These are phyloP conservation scores for Taenioides sp. DNA, from an alignment of 2,797 vertebrate species.

Conservation along the genomic window DNA sequence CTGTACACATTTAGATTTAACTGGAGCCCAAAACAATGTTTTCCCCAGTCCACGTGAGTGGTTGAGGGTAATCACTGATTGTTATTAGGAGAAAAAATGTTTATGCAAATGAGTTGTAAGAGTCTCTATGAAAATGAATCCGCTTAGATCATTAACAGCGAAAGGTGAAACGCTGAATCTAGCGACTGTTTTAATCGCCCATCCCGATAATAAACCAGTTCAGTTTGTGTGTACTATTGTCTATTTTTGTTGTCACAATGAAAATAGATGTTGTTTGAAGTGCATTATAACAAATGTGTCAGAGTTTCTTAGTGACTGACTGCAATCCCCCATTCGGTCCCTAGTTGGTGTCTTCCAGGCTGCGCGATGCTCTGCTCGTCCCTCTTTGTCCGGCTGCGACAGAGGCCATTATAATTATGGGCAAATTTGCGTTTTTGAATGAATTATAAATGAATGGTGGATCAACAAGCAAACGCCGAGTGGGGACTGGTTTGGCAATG, in stretches of 20 bases:
- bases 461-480: conserved; percentile 73
- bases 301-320: background rate
- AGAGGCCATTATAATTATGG: conserved; percentile 81
- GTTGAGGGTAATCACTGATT: too few relatives aligned
- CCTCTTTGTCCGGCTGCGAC: conserved; percentile 85
- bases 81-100: too few relatives aligned
- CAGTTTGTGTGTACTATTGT: background rate
- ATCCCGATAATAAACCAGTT: background rate
- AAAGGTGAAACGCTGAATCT: background rate
- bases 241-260: rapidly evolving
- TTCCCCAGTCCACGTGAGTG: background rate
- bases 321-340: conserved; percentile 50
- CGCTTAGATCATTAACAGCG: too few relatives aligned
- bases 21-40: background rate
- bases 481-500: conserved; percentile 77
- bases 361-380: conserved; percentile 71
- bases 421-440: conserved; percentile 82
- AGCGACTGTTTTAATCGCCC: background rate
- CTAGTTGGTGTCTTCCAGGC: conserved; percentile 60
- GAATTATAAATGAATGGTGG: conserved; percentile 80
- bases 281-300: rapidly evolving
- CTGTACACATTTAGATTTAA: background rate
- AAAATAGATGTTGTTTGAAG: rapidly evolving
- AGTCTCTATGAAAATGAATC: too few relatives aligned
- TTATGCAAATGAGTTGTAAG: too few relatives aligned